phyloP scores from a whole-genome alignment of 2,113 vertebrate genomes.

The Leptobrachium leishanense region DNA sequence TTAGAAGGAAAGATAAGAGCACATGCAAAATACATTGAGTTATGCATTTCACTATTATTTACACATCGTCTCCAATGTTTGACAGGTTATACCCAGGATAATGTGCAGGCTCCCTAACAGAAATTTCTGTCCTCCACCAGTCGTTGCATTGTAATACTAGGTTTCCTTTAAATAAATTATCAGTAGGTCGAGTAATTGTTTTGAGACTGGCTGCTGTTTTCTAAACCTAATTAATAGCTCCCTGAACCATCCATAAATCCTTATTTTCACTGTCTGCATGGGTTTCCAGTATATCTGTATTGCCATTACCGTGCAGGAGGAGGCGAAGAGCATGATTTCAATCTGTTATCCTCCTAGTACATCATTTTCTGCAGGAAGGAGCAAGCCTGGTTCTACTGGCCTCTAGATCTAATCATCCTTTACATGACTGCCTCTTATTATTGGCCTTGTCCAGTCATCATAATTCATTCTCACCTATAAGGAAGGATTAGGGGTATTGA shows the following conservation, averaged over 20 bases:
- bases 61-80: too few relatives aligned
- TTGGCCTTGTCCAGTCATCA: neutral
- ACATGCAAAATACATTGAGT: too few relatives aligned
- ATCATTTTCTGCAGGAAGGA: neutral
- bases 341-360: neutral
- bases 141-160: too few relatives aligned
- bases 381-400: too few relatives aligned
- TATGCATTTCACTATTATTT: too few relatives aligned
- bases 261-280: neutral
- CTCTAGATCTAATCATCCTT: neutral
- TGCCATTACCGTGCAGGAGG: neutral
- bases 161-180: conserved; percentile 7
- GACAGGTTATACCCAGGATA: too few relatives aligned
- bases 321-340: neutral
- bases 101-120: too few relatives aligned
- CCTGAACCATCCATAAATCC: neutral
- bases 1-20: too few relatives aligned
- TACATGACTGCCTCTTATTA: neutral
- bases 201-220: neutral
- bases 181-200: conserved; percentile 3
- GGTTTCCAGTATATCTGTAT: too few relatives aligned
- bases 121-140: too few relatives aligned
- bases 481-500: too few relatives aligned
- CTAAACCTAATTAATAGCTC: neutral
- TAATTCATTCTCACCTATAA: too few relatives aligned